A percentile compares a stretch with the other conserved stretches of the same genome.
Conservation (phyloP, 2,888 invertebrate species). For the Oscheius sp. region DNA sequence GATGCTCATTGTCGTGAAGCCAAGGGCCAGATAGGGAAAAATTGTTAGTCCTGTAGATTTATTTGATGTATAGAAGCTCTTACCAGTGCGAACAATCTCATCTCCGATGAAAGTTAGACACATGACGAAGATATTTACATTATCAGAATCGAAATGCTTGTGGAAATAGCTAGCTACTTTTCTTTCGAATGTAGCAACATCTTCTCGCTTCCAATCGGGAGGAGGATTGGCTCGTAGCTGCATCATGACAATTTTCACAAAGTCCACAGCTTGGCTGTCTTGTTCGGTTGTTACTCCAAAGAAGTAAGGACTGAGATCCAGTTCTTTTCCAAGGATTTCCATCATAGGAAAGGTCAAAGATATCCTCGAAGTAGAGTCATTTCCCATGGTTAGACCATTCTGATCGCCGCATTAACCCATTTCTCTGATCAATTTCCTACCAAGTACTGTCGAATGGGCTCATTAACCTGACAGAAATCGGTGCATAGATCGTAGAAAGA, state of each 20-base stretch:
- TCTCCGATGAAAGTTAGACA: constrained; percentile 62
- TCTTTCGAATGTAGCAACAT: constrained; percentile 56
- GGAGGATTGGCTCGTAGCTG: constrained; percentile 62
- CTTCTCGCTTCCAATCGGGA: constrained; percentile 52
- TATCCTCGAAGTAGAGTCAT: constrained; percentile 35
- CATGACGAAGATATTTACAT: constrained; percentile 51
- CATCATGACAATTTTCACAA: constrained; percentile 55
- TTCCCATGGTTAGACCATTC: constrained; percentile 55
- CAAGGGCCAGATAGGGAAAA: constrained; percentile 64
- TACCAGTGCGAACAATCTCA: constrained; percentile 64
- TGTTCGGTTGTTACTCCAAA: constrained; percentile 57
- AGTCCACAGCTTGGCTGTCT: constrained; percentile 38
- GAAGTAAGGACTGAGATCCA: constrained; percentile 64
- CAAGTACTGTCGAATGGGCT: constrained; percentile 61
- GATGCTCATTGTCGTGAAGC: constrained; percentile 59
- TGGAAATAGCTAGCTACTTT: constrained; percentile 55
- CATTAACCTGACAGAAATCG: constrained; percentile 65
- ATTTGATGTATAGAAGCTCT: too few species aligned
- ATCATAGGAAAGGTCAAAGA: constrained; percentile 62
- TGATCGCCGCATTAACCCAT: constrained; percentile 31
- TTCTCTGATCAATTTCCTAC: constrained; percentile 28
- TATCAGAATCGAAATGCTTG: constrained; percentile 55
- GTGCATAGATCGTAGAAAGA: constrained; percentile 60
- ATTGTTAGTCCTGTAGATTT: constrained; percentile 49
- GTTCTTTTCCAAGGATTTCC: constrained; percentile 59